phyloP scores from a whole-genome alignment of 2,113 vertebrate species.

The Vombatus ursinus region DNA sequence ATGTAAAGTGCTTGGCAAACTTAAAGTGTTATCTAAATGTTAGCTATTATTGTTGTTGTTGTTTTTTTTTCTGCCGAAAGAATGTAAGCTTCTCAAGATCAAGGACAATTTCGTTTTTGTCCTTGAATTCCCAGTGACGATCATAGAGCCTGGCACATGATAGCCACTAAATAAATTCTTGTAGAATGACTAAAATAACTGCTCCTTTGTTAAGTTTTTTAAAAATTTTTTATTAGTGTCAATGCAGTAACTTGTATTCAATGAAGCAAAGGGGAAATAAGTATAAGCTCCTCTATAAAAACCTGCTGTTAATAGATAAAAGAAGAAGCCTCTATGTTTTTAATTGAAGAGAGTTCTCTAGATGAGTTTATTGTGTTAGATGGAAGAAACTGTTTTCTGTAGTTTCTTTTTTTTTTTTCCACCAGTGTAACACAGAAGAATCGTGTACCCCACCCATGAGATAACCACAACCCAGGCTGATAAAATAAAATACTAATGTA shows the following conservation, averaged over 20 bases:
- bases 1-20: background rate
- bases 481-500: constrained; percentile 21
- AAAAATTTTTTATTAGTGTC: background rate
- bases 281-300: background rate
- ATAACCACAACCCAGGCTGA: constrained; percentile 77
- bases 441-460: constrained; percentile 77
- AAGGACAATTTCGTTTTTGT: background rate
- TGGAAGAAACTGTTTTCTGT: constrained; percentile 46
- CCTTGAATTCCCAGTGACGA: background rate
- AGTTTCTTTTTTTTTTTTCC: constrained; percentile 46
- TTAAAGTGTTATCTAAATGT: background rate
- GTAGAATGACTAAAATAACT: background rate
- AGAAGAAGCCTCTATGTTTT: background rate
- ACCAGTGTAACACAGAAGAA: constrained; percentile 35
- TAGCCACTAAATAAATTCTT: background rate
- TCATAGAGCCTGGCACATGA: background rate
- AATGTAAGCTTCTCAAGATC: background rate
- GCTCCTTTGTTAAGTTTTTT: background rate
- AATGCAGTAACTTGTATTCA: background rate
- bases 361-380: constrained; percentile 34
- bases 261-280: constrained; percentile 30
- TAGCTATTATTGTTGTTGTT: background rate
- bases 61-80: background rate
- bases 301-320: background rate
- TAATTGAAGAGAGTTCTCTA: constrained; percentile 50